Percentiles rank a stretch among this genome's conserved stretches.
Conservation (phyloP, 2,113 vertebrate species). For the Ochotona princeps region DNA sequence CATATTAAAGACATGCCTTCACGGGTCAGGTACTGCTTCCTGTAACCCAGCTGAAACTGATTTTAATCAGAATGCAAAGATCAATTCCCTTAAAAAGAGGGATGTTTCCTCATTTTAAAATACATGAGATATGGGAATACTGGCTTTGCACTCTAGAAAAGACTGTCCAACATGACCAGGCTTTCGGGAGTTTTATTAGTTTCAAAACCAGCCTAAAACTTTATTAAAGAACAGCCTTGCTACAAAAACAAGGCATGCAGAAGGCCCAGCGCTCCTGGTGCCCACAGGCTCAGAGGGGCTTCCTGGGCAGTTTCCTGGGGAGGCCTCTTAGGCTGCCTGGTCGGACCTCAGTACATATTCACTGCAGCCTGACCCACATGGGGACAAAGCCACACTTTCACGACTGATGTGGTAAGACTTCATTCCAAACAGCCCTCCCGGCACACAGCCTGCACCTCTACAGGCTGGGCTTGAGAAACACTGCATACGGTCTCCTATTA, state of each 20-base stretch:
- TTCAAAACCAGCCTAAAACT: conserved; percentile 10
- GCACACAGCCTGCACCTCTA: not conserved
- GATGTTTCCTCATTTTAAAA: not conserved
- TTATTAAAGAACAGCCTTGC: not conserved
- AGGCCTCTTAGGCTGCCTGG: too few relatives aligned
- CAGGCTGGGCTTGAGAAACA: not conserved
- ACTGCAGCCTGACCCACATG: not conserved
- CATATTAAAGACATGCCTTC: too few relatives aligned
- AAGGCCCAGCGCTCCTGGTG: not conserved
- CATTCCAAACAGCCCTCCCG: not conserved
- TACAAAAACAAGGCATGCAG: not conserved
- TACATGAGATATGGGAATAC: too few relatives aligned
- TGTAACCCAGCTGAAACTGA: not conserved
- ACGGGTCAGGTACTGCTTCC: not conserved
- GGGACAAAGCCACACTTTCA: not conserved
- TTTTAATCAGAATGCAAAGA: conserved; percentile 25
- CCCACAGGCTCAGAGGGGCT: not conserved
- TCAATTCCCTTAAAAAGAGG: not conserved
- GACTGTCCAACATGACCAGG: not conserved
- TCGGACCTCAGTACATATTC: not conserved
- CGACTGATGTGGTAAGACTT: not conserved
- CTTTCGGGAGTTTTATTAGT: not conserved
- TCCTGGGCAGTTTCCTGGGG: too few relatives aligned
- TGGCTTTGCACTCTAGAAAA: not conserved
- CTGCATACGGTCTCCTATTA: not conserved